Evolutionary conservation across 2,888 invertebrate species (phyloP).

Genomic region (Epinotia nisella): DNA sequence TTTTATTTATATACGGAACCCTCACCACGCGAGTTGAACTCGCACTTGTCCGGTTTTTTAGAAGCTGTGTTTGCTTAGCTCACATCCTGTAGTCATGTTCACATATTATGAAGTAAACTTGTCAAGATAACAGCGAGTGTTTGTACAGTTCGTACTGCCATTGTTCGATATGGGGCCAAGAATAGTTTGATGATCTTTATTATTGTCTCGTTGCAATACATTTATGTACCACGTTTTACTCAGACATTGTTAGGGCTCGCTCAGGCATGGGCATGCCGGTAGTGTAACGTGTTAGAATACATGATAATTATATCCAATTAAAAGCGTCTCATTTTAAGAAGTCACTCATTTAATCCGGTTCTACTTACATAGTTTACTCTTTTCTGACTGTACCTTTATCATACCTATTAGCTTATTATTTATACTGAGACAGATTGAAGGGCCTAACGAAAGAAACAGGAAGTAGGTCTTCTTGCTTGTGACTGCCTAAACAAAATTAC

Average conservation of each 20-base stretch:
- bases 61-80: constrained; percentile 71
- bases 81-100: constrained; percentile 55
- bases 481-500: too few species aligned
- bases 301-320: background rate
- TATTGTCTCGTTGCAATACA: constrained; percentile 46
- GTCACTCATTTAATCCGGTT: background rate
- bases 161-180: constrained; percentile 62
- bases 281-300: background rate
- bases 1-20: too few species aligned
- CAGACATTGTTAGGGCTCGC: constrained; percentile 1
- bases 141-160: constrained; percentile 65
- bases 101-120: constrained; percentile 65
- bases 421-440: too few species aligned
- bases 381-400: too few species aligned
- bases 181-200: constrained; percentile 49
- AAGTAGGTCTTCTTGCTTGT: too few species aligned
- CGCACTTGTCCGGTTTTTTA: too few species aligned
- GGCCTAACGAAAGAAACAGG: too few species aligned
- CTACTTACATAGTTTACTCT: too few species aligned
- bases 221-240: constrained; percentile 3
- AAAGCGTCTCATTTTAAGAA: too few species aligned
- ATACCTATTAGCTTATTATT: too few species aligned
- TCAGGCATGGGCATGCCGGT: background rate
- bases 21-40: too few species aligned
- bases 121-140: constrained; percentile 77